Evolutionary conservation across 2,797 vertebrate genomes (phyloP), one percentile per base, ranked within the genome.

Genomic region (Pogonophryne albipinna): DNA sequence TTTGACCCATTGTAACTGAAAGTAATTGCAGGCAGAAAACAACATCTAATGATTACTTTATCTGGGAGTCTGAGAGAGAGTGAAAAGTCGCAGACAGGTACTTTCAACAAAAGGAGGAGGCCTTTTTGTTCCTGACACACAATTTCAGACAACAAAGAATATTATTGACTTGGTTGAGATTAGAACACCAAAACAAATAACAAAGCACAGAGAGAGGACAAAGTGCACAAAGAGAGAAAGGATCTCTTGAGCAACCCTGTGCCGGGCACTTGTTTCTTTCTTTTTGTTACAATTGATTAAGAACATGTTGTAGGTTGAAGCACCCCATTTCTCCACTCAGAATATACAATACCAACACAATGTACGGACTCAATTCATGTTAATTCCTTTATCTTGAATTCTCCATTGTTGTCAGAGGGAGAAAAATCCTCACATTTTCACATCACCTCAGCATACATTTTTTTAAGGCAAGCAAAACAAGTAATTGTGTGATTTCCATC

Each of bases 21-120:
- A 95, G 95, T 95, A 95, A 96, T 95, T 95, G 95, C 86, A 80
- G 91, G 89, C 91, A 93, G 93, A 95, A 95, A 95, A 95, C 94
- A 95, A 94, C 94, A 94, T 96, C 93, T 95, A 95, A 95, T 95
- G 94, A 95, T 96, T 95, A 93, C 93, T 95, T 94, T 94, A 95
- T 95, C 93, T 90, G 74, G 88, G 91, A 89, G 90, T 88, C 87
- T 89, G 91, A 90, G 88, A 91, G 89, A 93, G 90, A 89, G 92
- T 86, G 91, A 91, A 94, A 94, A 95, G 94, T 95, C 94, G 93
- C 91, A 94, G 95, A 93, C 93, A 94, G 94, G 93, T 95, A 94
- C 91, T 94, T 93, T 92, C 91, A 93, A 93, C 94, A 94, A 93
- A 94, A 92, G 91, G 91, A 91, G 85, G 87, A 86, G 91, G 86